Conservation (phyloP, 2,113 vertebrate species). For the Nothobranchius furzeri region DNA sequence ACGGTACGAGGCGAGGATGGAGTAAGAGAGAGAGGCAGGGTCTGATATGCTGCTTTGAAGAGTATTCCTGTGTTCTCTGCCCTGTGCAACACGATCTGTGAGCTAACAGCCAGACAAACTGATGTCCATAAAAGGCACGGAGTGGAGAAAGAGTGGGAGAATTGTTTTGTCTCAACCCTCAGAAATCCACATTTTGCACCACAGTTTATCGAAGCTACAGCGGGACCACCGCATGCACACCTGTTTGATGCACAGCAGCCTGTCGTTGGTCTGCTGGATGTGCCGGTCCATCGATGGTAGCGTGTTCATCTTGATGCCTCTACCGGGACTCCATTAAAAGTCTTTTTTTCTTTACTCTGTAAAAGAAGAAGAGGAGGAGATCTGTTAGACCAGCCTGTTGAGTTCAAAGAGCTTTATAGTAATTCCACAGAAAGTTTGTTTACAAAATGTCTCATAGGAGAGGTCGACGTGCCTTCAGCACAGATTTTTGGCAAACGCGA, state of each 20-base stretch:
- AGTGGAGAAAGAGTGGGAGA: conserved; percentile 35
- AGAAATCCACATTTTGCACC: background rate
- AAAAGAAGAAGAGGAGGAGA: conserved; percentile 40
- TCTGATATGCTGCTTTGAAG: conserved; percentile 62
- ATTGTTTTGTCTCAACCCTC: conserved; percentile 18
- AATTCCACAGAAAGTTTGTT: conserved; percentile 50
- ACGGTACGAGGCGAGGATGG: conserved; percentile 7
- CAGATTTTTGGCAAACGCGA: conserved; percentile 36
- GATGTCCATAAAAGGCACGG: conserved; percentile 72
- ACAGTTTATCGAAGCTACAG: background rate
- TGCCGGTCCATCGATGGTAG: conserved; percentile 96
- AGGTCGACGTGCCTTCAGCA: conserved; percentile 31
- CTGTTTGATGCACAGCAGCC: conserved; percentile 99
- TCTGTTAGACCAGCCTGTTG: conserved; percentile 44
- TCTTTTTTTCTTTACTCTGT: conserved; percentile 84
- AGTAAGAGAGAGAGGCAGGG: background rate
- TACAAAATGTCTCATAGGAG: conserved; percentile 35
- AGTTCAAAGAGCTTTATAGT: conserved; percentile 55
- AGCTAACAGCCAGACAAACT: conserved; percentile 73
- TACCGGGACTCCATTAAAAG: conserved; percentile 99
- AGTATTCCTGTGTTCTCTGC: conserved; percentile 48
- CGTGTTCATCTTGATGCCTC: conserved; percentile 98
- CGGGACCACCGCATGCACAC: conserved; percentile 67
- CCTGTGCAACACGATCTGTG: conserved; percentile 73
- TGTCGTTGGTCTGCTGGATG: conserved; percentile 99